A percentile compares a stretch with the other conserved stretches of the same genome.
Conservation (phyloP, 2,888 invertebrate species). For the Argyra leucocephala region DNA sequence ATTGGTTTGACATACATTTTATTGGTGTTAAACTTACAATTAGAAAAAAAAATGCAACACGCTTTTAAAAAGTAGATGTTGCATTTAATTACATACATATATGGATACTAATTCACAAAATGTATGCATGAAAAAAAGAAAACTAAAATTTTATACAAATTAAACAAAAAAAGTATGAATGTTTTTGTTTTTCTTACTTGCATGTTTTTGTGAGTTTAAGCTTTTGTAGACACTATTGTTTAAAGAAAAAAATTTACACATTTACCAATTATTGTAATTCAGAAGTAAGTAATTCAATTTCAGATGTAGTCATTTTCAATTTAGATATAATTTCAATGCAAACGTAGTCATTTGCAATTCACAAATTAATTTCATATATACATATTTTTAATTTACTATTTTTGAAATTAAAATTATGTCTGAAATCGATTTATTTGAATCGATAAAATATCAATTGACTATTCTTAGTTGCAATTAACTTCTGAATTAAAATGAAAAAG, state of each 20-base stretch:
- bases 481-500: no score
- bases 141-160: background rate
- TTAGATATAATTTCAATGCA: no score
- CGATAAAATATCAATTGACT: no score
- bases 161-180: background rate
- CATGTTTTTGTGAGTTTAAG: background rate
- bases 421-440: no score
- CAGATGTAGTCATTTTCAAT: no score
- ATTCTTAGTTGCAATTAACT: no score
- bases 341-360: no score
- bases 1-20: conserved; percentile 8
- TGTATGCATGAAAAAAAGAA: background rate
- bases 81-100: background rate
- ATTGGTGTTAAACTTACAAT: background rate
- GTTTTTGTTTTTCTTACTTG: background rate
- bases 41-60: background rate
- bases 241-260: background rate
- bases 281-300: no score
- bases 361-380: no score
- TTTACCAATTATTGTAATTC: no score
- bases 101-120: background rate
- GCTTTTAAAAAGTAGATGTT: background rate
- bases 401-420: no score
- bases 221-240: background rate
- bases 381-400: no score